Conservation (phyloP, 1,140 invertebrate species). For the Tetragonula clypearis region DNA sequence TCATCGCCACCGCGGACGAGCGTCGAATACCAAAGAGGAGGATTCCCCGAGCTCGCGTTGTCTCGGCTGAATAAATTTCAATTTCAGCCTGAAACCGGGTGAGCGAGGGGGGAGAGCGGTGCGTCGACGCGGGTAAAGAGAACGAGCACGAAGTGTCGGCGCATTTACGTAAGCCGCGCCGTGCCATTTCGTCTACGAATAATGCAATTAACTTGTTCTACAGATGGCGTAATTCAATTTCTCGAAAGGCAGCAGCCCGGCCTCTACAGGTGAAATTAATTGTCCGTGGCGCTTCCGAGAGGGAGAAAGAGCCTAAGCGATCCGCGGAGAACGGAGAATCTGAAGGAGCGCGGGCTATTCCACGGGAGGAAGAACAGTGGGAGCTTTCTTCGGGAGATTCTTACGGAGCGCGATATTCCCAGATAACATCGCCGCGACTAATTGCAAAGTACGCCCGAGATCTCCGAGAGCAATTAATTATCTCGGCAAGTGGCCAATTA, state of each 20-base stretch:
- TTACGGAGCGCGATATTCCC: constrained; percentile 32
- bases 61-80: constrained; percentile 69
- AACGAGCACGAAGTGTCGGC: constrained; percentile 66
- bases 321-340: constrained; percentile 3
- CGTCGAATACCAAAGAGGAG: constrained; percentile 37
- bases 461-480: constrained; percentile 68
- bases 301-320: neutral
- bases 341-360: neutral
- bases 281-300: constrained; percentile 31
- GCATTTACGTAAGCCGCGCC: constrained; percentile 65
- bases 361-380: neutral
- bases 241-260: constrained; percentile 35
- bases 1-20: neutral
- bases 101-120: neutral
- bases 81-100: constrained; percentile 57
- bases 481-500: constrained; percentile 65
- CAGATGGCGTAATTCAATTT: constrained; percentile 73
- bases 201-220: constrained; percentile 70
- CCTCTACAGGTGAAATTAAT: constrained; percentile 61
- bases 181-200: constrained; percentile 54
- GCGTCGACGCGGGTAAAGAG: constrained; percentile 25
- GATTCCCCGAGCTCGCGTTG: neutral
- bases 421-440: constrained; percentile 54
- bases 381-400: constrained; percentile 12
- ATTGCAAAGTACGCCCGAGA: constrained; percentile 50